These are phyloP conservation scores for Chroicocephalus ridibundus DNA, from an alignment of 2,113 vertebrate genomes.

Conservation along the genomic window DNA sequence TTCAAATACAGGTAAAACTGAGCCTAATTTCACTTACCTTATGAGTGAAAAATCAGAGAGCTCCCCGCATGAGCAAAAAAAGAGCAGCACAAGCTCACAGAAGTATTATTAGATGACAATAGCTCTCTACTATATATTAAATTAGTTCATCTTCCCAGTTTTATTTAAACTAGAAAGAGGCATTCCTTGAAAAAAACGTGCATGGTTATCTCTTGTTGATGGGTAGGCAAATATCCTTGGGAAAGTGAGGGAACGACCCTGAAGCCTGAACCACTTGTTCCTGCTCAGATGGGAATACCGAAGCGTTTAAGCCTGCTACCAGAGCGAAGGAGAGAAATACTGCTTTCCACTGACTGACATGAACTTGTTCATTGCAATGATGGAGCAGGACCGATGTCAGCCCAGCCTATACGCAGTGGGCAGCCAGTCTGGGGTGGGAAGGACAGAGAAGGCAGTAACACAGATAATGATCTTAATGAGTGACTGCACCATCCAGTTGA, in stretches of 20 bases:
- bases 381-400: not conserved
- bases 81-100: not conserved
- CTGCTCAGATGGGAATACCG: not conserved
- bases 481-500: not conserved
- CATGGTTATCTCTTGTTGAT: not conserved
- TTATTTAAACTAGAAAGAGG: not conserved
- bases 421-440: not conserved
- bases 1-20: not conserved
- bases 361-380: not conserved
- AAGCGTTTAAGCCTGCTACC: not conserved
- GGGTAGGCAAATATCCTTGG: not conserved
- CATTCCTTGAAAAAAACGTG: not conserved
- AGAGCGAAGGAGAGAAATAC: not conserved
- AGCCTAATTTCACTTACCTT: not conserved
- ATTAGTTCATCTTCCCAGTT: not conserved
- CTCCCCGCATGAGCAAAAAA: not conserved
- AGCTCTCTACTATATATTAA: not conserved
- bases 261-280: not conserved
- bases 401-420: not conserved
- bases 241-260: not conserved
- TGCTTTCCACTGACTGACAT: not conserved
- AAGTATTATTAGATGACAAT: not conserved
- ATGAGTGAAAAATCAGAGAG: not conserved
- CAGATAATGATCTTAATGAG: conserved; percentile 38
- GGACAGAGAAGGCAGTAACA: not conserved